A percentile compares a stretch with the other conserved stretches of the same genome.
Evolutionary conservation across 2,888 invertebrate species (phyloP).

Genomic region (Hetaerina titia): DNA sequence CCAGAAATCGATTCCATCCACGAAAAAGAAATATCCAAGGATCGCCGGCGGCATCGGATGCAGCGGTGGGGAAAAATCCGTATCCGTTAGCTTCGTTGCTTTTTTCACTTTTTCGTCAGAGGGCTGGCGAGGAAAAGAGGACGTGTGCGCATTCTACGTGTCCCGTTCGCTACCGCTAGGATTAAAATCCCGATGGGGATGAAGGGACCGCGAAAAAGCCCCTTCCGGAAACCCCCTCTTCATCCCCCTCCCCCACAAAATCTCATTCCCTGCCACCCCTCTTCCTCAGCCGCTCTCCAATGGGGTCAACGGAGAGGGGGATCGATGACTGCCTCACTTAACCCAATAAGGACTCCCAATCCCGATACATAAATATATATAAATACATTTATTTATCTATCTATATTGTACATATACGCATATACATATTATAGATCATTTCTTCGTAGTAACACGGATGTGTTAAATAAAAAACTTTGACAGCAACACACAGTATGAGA

Average conservation of each 20-base stretch:
- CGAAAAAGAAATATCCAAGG: too few relatives aligned
- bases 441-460: too few relatives aligned
- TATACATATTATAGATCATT: too few relatives aligned
- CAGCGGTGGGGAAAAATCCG: not conserved
- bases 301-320: not conserved
- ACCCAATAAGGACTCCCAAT: conserved; percentile 27
- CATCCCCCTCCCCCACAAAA: not conserved
- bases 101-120: not conserved
- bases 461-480: too few relatives aligned
- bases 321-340: conserved; percentile 27
- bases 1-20: not conserved
- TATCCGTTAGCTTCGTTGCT: not conserved
- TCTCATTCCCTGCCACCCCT: too few relatives aligned
- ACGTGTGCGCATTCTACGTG: not conserved
- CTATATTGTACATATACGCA: too few relatives aligned
- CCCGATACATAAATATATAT: too few relatives aligned
- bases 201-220: conserved; percentile 11
- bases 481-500: too few relatives aligned
- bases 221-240: not conserved
- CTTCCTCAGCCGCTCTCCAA: not conserved
- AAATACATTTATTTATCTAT: too few relatives aligned
- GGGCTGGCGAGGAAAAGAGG: not conserved
- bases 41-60: not conserved
- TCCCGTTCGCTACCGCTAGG: not conserved
- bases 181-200: not conserved